A percentile compares a stretch with the other conserved stretches of the same genome.
Evolutionary conservation across 2,888 invertebrate genomes (phyloP).

Genomic region (Xestoiulus laeticollis): DNA sequence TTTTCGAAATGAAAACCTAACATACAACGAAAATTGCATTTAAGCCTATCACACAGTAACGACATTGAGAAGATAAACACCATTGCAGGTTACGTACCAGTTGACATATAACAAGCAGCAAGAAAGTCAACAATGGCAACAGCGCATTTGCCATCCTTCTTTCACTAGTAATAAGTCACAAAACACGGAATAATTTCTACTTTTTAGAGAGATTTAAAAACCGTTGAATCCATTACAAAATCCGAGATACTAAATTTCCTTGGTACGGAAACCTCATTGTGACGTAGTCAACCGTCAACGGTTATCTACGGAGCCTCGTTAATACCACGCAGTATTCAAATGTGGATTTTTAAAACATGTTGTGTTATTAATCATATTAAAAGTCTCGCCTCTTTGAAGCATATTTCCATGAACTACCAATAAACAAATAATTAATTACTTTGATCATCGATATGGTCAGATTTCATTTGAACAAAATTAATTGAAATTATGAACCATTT

Average conservation of each 20-base stretch:
- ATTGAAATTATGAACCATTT: no score
- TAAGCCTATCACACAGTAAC: background rate
- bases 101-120: conserved; percentile 3
- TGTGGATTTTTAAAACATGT: background rate
- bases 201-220: background rate
- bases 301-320: background rate
- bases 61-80: conserved; percentile 26
- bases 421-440: no score
- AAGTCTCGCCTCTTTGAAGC: no score
- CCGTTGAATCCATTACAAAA: background rate
- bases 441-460: no score
- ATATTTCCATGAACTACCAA: no score
- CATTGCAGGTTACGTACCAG: conserved; percentile 8
- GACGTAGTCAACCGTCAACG: background rate
- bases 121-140: conserved; percentile 15
- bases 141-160: background rate
- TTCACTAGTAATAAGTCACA: background rate
- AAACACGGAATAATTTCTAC: background rate
- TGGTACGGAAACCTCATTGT: background rate
- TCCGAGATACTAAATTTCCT: background rate
- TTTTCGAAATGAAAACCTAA: background rate
- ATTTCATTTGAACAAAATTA: no score
- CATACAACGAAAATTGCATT: background rate
- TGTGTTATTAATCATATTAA: no score
- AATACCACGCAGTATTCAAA: background rate